These are phyloP conservation scores for Gavia stellata DNA, from an alignment of 2,113 vertebrate species.

Conservation along the genomic window DNA sequence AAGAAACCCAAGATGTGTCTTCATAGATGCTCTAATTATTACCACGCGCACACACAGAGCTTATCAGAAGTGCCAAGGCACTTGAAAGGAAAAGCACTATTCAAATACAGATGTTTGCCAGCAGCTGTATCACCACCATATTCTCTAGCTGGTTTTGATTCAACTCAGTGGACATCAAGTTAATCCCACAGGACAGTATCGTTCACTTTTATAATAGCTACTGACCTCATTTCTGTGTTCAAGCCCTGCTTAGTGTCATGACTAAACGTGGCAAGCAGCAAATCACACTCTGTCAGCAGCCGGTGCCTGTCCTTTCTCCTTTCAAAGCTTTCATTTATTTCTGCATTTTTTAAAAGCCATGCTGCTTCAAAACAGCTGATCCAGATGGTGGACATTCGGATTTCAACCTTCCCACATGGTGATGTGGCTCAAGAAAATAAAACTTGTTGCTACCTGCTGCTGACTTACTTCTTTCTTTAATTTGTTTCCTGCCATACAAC, in stretches of 20 bases:
- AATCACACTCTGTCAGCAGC: neutral
- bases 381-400: constrained; percentile 22
- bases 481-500: neutral
- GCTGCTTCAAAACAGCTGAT: constrained; percentile 47
- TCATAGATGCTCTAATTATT: neutral
- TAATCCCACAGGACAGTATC: constrained; percentile 5
- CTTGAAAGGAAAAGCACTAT: neutral
- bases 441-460: constrained; percentile 42
- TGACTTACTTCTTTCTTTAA: constrained; percentile 23
- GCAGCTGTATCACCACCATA: neutral
- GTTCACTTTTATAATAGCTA: neutral
- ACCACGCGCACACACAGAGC: neutral
- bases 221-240: neutral
- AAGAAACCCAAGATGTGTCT: neutral
- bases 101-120: neutral
- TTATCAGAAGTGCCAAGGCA: neutral
- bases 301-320: neutral
- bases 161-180: neutral
- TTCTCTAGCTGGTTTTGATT: neutral
- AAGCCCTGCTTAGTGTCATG: neutral
- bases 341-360: neutral
- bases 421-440: constrained; percentile 31
- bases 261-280: neutral
- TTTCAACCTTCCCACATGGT: neutral
- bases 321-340: constrained; percentile 15